Conservation (phyloP, 1,140 invertebrate species). For the Paracyclopina nana region DNA sequence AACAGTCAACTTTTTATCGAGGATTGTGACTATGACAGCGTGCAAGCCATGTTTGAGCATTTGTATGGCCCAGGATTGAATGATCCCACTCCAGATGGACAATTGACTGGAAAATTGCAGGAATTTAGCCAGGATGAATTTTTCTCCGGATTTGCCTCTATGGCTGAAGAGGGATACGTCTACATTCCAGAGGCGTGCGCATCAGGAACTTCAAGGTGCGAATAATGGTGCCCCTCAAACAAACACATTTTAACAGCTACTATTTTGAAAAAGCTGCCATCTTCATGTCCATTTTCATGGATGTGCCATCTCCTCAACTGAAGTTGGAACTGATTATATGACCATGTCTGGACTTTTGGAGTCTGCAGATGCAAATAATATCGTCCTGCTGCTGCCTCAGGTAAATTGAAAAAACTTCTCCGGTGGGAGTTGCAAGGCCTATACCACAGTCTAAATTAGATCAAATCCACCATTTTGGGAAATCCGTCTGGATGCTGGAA, state of each 20-base stretch:
- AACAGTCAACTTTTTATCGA: background rate
- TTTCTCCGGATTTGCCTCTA: conserved; percentile 18
- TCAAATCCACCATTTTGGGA: background rate
- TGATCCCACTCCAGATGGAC: background rate
- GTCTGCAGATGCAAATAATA: conserved; percentile 25
- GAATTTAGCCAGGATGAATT: conserved; percentile 22
- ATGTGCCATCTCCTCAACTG: conserved; percentile 23
- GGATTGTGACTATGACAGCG: background rate
- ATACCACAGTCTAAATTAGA: background rate
- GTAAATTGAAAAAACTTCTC: conserved; percentile 13
- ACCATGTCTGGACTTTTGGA: conserved; percentile 24
- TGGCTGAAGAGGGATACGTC: conserved; percentile 22
- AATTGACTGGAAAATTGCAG: conserved; percentile 11
- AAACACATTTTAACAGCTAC: no score
- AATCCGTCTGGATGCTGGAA: conserved; percentile 26
- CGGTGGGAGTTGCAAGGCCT: no score
- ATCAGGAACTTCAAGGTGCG: no score
- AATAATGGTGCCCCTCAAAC: conserved; percentile 11
- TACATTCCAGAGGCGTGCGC: conserved; percentile 23
- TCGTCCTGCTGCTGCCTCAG: conserved; percentile 26
- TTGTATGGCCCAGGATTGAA: background rate
- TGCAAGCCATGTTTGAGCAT: background rate
- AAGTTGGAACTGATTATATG: conserved; percentile 22
- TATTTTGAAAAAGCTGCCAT: no score
- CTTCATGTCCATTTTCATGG: conserved; percentile 25